Evolutionary conservation across 2,888 invertebrate genomes (phyloP), one percentile per base, ranked within the genome.

Genomic region (Himalopsyche anomala): DNA sequence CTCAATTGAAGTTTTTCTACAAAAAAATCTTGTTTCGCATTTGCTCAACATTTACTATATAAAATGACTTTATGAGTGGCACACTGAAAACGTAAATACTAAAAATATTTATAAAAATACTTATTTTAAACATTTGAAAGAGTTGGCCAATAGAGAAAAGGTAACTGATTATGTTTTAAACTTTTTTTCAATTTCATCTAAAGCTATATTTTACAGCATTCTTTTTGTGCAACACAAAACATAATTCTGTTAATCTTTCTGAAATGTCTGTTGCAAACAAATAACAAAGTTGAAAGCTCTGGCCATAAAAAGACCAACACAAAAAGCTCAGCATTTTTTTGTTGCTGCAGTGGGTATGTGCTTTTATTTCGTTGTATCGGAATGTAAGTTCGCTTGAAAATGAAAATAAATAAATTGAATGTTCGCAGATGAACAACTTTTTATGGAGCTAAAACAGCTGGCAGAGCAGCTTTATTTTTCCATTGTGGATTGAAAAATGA

Each of bases 291-390:
- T 19, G 8, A 19, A 62, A 62, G 11, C 6, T 19, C 19, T 2
- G 15, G 62, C 19, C 19, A 28, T 62, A 62, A 19, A 62, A 8
- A 19, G 19, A 19, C 28, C 28, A 62, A 6, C 19, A 4, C 62
- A 28, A 62, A 62, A 62, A 62, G 62, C 62, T 62, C 62, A 19
- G 62, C 62, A 62, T 62, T 62, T 62, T 62, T 45, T 62, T n/a
- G 11, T 62, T 19, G 62, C 5, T 62, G 62, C 62, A 28, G 9
- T 62, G 62, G 62, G 28, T n/a, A n/a, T 62, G 62, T 62, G 28
- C 62, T 62, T 62, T 62, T 28, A 62, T 19, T 62, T 62, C 62
- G 19, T 62, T 62, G 62, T 62, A 62, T 28, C 8, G 28, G 15
- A 62, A 62, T 19, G 19, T 62, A 62, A 62, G 62, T 62, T 62